Conservation (phyloP, 2,888 invertebrate species). For the Cerastoderma edule region DNA sequence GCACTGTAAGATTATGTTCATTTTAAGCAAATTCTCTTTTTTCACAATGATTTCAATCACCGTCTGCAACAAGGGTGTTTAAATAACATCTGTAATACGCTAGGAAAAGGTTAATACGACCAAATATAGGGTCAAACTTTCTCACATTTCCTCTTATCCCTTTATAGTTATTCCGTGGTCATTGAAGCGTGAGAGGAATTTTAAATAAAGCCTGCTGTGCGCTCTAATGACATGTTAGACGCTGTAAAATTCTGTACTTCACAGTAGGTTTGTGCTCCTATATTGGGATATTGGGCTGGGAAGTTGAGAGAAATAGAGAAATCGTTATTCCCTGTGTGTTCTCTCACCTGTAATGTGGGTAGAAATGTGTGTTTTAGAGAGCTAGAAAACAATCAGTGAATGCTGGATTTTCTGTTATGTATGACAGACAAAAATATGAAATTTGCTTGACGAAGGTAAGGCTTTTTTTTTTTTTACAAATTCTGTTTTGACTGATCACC, state of each 20-base stretch:
- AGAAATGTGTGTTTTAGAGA: too few relatives aligned
- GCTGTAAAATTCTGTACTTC: conserved; percentile 1
- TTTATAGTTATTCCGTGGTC: conserved; percentile 11
- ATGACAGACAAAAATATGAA: too few relatives aligned
- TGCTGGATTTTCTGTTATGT: too few relatives aligned
- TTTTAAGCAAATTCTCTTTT: conserved; percentile 5
- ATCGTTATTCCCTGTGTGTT: conserved; percentile 4
- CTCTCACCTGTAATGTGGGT: not conserved
- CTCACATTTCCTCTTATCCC: conserved; percentile 6
- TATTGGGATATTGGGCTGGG: conserved; percentile 7
- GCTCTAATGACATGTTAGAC: conserved; percentile 13
- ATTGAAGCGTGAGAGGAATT: conserved; percentile 10
- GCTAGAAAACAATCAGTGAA: too few relatives aligned
- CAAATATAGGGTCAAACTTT: conserved; percentile 1
- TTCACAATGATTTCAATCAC: not conserved
- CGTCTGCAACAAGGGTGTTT: too few relatives aligned
- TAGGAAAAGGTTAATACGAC: not conserved
- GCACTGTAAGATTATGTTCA: too few relatives aligned
- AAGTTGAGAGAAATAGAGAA: conserved; percentile 22
- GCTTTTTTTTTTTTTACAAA: too few relatives aligned
- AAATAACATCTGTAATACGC: too few relatives aligned
- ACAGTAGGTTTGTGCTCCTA: not conserved
- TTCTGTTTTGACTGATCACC: too few relatives aligned
- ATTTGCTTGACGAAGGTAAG: too few relatives aligned
- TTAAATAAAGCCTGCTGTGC: conserved; percentile 10